Evolutionary conservation across 1,140 invertebrate species (phyloP).

Genomic region (Drosophila murphyi): DNA sequence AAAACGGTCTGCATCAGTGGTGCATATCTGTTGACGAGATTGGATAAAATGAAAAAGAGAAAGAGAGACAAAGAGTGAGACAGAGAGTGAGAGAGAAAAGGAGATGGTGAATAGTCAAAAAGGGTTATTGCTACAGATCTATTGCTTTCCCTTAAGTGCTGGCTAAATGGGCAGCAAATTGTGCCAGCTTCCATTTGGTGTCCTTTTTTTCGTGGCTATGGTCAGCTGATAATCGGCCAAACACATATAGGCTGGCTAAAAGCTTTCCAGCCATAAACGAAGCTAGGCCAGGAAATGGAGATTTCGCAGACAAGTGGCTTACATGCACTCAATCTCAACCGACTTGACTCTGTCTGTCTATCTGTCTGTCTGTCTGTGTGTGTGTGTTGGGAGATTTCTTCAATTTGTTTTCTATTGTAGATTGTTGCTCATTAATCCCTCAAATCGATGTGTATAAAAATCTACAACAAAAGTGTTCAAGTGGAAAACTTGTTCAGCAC

Average conservation of each 20-base stretch:
- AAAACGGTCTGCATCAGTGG: slow-evolving; percentile 75
- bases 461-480: slow-evolving; percentile 78
- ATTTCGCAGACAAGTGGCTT: slow-evolving; percentile 73
- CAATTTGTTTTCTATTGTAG: slow-evolving; percentile 75
- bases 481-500: slow-evolving; percentile 70
- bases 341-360: slow-evolving; percentile 42
- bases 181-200: slow-evolving; percentile 42
- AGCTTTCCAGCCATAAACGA: slow-evolving; percentile 76
- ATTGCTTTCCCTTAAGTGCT: slow-evolving; percentile 31
- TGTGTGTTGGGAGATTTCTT: slow-evolving; percentile 39
- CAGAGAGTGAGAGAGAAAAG: not conserved
- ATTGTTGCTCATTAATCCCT: slow-evolving; percentile 81
- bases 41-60: not conserved
- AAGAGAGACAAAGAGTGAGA: not conserved
- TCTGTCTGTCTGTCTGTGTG: slow-evolving; percentile 25
- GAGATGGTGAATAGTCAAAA: not conserved
- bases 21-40: slow-evolving; percentile 60
- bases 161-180: slow-evolving; percentile 71
- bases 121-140: slow-evolving; percentile 3
- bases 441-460: slow-evolving; percentile 73
- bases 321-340: slow-evolving; percentile 72
- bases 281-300: slow-evolving; percentile 74
- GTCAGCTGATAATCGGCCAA: slow-evolving; percentile 68
- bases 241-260: slow-evolving; percentile 61
- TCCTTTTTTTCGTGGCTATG: slow-evolving; percentile 23